phyloP scores from a whole-genome alignment of 2,113 vertebrate species.

The Ranitomeya variabilis region DNA sequence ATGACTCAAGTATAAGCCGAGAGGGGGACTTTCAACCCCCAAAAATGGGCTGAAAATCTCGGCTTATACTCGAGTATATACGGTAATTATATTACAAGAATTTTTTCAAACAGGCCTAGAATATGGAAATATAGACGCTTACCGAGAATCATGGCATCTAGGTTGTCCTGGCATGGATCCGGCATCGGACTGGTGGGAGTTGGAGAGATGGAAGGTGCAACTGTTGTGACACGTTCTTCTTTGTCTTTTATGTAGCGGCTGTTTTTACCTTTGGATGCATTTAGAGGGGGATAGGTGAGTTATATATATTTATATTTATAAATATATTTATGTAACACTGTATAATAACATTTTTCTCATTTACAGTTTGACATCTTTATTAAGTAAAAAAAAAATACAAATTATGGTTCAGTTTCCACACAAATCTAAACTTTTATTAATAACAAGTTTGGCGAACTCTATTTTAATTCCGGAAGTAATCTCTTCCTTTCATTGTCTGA shows the following conservation, averaged over 20 bases:
- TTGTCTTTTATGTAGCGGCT: neutral
- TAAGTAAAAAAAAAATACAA: neutral
- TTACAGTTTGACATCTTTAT: neutral
- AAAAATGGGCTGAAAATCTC: no score
- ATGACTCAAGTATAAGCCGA: no score
- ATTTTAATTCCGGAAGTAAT: neutral
- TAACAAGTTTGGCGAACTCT: neutral
- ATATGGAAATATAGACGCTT: conserved; percentile 47
- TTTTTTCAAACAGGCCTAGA: neutral
- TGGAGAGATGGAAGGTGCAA: conserved; percentile 49
- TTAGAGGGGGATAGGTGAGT: neutral
- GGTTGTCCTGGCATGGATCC: conserved; percentile 79
- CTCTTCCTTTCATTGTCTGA: conserved; percentile 13
- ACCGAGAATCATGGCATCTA: conserved; percentile 86
- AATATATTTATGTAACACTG: neutral
- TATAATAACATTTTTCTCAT: neutral
- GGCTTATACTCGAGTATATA: no score
- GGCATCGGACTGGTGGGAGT: conserved; percentile 63
- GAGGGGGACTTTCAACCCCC: no score
- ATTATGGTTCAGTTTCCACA: neutral
- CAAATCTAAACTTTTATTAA: neutral
- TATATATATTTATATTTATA: no score
- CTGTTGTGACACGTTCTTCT: conserved; percentile 10
- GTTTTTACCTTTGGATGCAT: conserved; percentile 67
- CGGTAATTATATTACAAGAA: neutral